Conservation (phyloP, 1,140 invertebrate species). For the Drosophila rhopaloa region DNA sequence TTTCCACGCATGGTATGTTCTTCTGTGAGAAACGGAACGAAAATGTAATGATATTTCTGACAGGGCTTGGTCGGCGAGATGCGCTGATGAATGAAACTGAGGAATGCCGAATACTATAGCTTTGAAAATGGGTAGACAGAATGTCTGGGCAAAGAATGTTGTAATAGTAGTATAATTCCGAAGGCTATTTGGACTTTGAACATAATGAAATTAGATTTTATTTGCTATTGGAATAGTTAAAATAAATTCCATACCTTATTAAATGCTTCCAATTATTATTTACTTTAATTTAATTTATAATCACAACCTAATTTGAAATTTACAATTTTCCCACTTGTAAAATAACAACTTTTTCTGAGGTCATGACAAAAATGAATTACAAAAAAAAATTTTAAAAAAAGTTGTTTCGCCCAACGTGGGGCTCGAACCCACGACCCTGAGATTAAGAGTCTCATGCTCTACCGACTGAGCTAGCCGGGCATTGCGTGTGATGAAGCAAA, state of each 20-base stretch:
- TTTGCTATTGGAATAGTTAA: too few relatives aligned
- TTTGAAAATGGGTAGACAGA: constrained; percentile 35
- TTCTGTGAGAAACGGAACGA: constrained; percentile 39
- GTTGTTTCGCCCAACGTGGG: constrained; percentile 91
- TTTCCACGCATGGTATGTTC: constrained; percentile 51
- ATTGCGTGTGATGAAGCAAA: constrained; percentile 21
- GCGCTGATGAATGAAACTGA: constrained; percentile 31
- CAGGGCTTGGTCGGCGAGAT: constrained; percentile 33
- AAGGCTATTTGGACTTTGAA: too few relatives aligned
- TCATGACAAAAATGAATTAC: background rate
- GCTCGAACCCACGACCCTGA: constrained; percentile 96
- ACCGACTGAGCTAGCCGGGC: constrained; percentile 95
- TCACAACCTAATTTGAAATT: too few relatives aligned
- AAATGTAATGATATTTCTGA: constrained; percentile 53
- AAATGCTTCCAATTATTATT: too few relatives aligned
- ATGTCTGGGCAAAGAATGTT: constrained; percentile 1
- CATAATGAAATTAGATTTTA: too few relatives aligned
- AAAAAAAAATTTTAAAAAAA: constrained; percentile 49
- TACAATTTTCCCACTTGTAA: too few relatives aligned
- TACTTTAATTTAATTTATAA: too few relatives aligned
- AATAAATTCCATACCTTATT: too few relatives aligned
- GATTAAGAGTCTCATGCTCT: constrained; percentile 97
- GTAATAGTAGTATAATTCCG: background rate
- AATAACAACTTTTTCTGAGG: too few relatives aligned
- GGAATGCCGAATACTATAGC: constrained; percentile 16